Conservation (phyloP, 2,797 vertebrate genomes). For the Nannoperca australis region DNA sequence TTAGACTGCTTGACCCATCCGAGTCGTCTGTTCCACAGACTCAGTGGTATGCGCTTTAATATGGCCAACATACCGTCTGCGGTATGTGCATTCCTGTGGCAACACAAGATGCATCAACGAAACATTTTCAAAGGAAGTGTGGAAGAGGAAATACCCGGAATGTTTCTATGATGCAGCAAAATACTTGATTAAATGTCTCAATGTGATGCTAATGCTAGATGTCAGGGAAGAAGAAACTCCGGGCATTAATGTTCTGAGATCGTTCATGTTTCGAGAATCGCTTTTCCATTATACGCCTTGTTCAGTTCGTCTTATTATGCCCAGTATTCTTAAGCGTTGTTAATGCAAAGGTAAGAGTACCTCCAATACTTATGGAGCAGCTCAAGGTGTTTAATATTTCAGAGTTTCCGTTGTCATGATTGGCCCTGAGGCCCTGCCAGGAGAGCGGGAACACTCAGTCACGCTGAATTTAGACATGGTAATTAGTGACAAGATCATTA, state of each 20-base stretch:
- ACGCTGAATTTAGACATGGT: conserved; percentile 75
- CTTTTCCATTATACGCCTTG: conserved; percentile 65
- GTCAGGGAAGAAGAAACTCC: conserved; percentile 40
- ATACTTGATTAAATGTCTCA: conserved; percentile 42
- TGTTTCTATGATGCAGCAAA: conserved; percentile 49
- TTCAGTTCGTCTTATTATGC: conserved; percentile 52
- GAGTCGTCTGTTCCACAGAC: conserved; percentile 64
- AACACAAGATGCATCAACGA: conserved; percentile 55
- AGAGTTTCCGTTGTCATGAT: conserved; percentile 78
- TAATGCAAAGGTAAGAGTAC: conserved; percentile 77
- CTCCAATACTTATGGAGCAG: conserved; percentile 66
- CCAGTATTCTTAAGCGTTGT: conserved; percentile 59
- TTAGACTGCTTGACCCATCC: conserved; percentile 72
- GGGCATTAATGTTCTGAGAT: conserved; percentile 53
- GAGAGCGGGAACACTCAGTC: conserved; percentile 77
- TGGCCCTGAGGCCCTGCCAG: conserved; percentile 56
- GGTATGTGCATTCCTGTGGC: conserved; percentile 72
- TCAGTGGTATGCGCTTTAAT: conserved; percentile 73
- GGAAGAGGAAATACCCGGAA: conserved; percentile 55
- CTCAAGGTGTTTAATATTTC: conserved; percentile 82
- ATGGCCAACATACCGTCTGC: conserved; percentile 67
- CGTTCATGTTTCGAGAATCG: conserved; percentile 62
- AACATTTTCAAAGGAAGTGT: conserved; percentile 57
- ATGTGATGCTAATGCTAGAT: conserved; percentile 62
- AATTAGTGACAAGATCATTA: conserved; percentile 81